phyloP scores from a whole-genome alignment of 1,140 invertebrate species.

The Lasioglossum baleicum region DNA sequence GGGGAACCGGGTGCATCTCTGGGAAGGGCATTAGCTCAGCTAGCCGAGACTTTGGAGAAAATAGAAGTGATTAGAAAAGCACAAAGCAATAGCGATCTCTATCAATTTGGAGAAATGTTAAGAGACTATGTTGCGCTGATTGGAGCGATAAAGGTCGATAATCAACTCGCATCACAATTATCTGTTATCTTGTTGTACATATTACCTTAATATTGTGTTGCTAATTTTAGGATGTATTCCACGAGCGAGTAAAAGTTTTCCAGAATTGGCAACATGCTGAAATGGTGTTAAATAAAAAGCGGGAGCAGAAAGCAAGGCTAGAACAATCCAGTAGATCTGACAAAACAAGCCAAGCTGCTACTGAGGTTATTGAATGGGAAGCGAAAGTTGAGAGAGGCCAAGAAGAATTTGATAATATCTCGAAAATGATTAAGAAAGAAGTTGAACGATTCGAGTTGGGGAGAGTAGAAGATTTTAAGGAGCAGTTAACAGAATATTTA shows the following conservation, averaged over 20 bases:
- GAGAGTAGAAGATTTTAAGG: conserved; percentile 94
- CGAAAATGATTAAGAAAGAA: conserved; percentile 97
- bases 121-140: conserved; percentile 97
- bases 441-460: conserved; percentile 94
- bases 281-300: conserved; percentile 95
- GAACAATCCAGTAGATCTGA: conserved; percentile 94
- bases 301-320: conserved; percentile 95
- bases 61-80: conserved; percentile 93
- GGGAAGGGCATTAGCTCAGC: conserved; percentile 93
- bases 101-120: conserved; percentile 93
- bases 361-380: conserved; percentile 98
- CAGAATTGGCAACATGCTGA: conserved; percentile 99
- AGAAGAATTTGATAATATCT: conserved; percentile 98
- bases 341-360: conserved; percentile 92
- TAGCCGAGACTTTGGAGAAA: conserved; percentile 91
- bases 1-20: conserved; percentile 97
- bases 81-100: conserved; percentile 97
- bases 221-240: conserved; percentile 91
- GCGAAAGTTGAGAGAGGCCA: conserved; percentile 97
- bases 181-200: neutral
- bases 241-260: conserved; percentile 98
- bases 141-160: conserved; percentile 90
- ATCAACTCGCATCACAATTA: conserved; percentile 1
- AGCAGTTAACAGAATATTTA: conserved; percentile 93
- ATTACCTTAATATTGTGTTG: neutral